phyloP scores from a whole-genome alignment of 2,888 invertebrate species.

The Nycteola revayana region DNA sequence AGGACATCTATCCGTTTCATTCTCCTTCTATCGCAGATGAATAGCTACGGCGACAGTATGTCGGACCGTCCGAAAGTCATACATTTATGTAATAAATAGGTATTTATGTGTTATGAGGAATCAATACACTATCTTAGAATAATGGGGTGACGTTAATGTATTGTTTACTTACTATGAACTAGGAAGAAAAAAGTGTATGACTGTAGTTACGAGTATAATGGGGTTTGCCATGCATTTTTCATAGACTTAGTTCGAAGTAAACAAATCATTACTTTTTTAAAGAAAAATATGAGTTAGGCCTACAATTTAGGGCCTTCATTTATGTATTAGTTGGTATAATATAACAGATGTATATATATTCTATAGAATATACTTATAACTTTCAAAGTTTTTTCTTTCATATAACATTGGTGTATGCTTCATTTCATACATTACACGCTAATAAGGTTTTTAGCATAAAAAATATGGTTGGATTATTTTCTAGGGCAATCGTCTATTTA shows the following conservation, averaged over 20 bases:
- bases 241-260: too few species aligned
- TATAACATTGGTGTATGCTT: conserved; percentile 56
- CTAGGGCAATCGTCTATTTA: conserved; percentile 73
- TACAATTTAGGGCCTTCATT: too few species aligned
- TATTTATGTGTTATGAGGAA: conserved; percentile 1
- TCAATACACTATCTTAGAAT: conserved; percentile 11
- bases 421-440: conserved; percentile 64
- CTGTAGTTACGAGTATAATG: too few species aligned
- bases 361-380: too few species aligned
- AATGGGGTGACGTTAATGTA: conserved; percentile 32
- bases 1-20: too few species aligned
- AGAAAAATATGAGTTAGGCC: too few species aligned
- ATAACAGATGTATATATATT: too few species aligned
- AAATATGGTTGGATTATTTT: conserved; percentile 69
- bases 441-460: conserved; percentile 63
- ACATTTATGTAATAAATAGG: conserved; percentile 8
- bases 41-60: conserved; percentile 10
- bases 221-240: too few species aligned
- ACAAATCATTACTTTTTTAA: too few species aligned
- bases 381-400: too few species aligned
- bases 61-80: conserved; percentile 15
- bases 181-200: too few species aligned
- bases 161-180: conserved; percentile 7
- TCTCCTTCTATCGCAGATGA: conserved; percentile 1
- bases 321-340: too few species aligned